phyloP scores from a whole-genome alignment of 2,888 invertebrate genomes.

The Glyphotaelius pellucidus region DNA sequence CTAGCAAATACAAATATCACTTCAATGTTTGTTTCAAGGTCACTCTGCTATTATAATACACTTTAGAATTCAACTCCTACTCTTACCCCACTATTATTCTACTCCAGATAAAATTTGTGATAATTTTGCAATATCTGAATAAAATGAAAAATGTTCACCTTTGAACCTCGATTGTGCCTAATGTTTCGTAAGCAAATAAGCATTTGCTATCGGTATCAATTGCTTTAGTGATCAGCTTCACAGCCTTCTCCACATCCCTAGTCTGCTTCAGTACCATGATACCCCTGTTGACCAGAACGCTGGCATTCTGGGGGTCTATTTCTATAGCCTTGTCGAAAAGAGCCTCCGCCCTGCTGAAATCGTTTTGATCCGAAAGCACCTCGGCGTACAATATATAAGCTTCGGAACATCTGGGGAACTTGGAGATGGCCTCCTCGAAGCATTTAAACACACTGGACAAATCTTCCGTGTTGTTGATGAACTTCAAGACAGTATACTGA shows the following conservation, averaged over 20 bases:
- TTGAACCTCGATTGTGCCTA: constrained; percentile 97
- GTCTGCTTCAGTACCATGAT: constrained; percentile 90
- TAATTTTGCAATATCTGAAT: neutral
- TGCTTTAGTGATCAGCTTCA: constrained; percentile 87
- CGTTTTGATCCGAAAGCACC: constrained; percentile 90
- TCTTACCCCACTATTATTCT: neutral
- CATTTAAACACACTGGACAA: constrained; percentile 82
- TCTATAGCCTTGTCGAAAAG: constrained; percentile 89
- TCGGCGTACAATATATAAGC: constrained; percentile 93
- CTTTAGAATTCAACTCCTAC: neutral
- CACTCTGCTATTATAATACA: neutral
- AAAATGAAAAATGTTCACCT: constrained; percentile 75
- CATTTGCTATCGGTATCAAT: constrained; percentile 93
- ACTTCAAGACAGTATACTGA: constrained; percentile 81
- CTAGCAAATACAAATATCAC: neutral
- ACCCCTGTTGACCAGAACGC: constrained; percentile 92
- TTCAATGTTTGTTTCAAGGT: neutral
- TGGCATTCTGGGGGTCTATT: constrained; percentile 90
- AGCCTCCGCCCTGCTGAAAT: constrained; percentile 89
- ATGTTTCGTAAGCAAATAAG: constrained; percentile 96
- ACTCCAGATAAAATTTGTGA: neutral
- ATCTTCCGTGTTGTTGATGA: constrained; percentile 70
- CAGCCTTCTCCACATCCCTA: constrained; percentile 88
- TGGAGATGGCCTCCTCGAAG: constrained; percentile 86
- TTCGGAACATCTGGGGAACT: constrained; percentile 91